These are phyloP conservation scores for Drosophila anomelani DNA, from an alignment of 2,888 invertebrate species.

Conservation along the genomic window DNA sequence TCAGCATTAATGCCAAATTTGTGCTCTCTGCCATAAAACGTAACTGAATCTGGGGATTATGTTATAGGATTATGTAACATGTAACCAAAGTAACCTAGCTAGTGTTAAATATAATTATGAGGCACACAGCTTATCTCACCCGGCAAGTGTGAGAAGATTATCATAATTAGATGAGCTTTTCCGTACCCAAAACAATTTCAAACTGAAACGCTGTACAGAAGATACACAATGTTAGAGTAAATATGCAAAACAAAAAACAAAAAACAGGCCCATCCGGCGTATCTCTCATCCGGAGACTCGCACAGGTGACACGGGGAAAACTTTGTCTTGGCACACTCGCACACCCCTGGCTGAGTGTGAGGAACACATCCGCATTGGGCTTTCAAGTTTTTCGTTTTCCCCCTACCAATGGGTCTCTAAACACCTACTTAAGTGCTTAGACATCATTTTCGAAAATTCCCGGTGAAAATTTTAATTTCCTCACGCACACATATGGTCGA, in stretches of 20 bases:
- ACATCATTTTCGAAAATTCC: conserved; percentile 57
- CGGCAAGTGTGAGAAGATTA: conserved; percentile 15
- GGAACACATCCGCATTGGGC: conserved; percentile 6
- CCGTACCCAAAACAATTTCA: conserved; percentile 7
- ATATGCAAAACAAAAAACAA: conserved; percentile 43
- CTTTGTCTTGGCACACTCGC: conserved; percentile 17
- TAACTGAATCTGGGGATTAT: neutral
- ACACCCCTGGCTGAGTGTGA: neutral
- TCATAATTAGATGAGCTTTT: conserved; percentile 24
- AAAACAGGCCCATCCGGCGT: conserved; percentile 5
- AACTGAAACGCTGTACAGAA: conserved; percentile 3
- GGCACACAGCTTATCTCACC: neutral
- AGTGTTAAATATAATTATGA: conserved; percentile 1
- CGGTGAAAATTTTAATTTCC: conserved; percentile 55
- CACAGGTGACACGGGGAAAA: conserved; percentile 19
- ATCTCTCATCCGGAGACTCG: conserved; percentile 13
- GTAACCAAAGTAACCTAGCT: neutral
- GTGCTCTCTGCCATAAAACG: neutral
- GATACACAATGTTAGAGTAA: conserved; percentile 51
- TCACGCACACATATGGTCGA: conserved; percentile 19
- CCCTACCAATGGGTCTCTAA: conserved; percentile 38
- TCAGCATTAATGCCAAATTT: neutral
- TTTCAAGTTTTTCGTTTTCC: conserved; percentile 11
- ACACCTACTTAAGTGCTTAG: conserved; percentile 61
- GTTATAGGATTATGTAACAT: neutral